Evolutionary conservation across 2,888 invertebrate genomes (phyloP).

Genomic region (Tenthredo distinguenda): DNA sequence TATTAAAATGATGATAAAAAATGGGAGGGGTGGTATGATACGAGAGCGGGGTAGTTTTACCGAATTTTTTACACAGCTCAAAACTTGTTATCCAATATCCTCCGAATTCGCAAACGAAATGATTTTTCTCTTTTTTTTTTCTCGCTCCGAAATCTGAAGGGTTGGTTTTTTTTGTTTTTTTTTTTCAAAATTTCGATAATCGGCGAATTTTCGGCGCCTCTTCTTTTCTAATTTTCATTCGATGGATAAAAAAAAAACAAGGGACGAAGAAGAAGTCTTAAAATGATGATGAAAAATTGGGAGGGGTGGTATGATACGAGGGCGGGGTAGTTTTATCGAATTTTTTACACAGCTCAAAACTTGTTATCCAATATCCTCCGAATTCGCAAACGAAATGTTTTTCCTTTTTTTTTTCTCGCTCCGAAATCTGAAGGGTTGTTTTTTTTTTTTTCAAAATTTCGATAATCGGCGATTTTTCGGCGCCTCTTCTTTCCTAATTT

Average conservation of each 20-base stretch:
- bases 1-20: background rate
- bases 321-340: slow-evolving; percentile 20
- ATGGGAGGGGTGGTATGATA: background rate
- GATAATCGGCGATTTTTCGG: background rate
- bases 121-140: background rate
- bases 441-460: background rate
- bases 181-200: background rate
- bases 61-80: background rate
- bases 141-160: too few species aligned
- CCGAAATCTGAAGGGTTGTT: background rate
- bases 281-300: background rate
- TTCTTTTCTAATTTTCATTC: background rate
- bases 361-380: background rate
- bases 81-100: background rate
- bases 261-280: background rate
- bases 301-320: background rate
- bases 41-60: slow-evolving; percentile 18
- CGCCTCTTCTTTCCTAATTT: background rate
- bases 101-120: background rate
- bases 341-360: background rate
- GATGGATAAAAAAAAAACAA: background rate
- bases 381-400: background rate
- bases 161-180: background rate
- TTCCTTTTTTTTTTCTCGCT: background rate
- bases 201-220: background rate